Conservation (phyloP, 2,113 vertebrate species). For the Phylloscopus trochiloides region DNA sequence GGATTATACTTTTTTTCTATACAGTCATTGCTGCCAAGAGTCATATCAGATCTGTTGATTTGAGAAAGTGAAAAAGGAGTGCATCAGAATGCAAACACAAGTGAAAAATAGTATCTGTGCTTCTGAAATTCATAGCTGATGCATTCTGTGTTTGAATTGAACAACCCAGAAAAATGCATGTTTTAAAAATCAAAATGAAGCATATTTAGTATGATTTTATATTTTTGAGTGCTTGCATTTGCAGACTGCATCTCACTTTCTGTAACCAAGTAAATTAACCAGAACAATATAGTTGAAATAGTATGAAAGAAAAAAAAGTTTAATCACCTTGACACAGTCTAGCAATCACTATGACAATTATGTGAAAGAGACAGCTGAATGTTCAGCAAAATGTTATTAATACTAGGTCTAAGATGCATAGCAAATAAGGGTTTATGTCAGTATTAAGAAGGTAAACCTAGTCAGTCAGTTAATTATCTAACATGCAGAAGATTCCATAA, state of each 20-base stretch:
- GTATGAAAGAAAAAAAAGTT: not conserved
- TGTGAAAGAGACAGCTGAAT: not conserved
- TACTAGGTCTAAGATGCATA: not conserved
- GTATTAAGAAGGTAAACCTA: not conserved
- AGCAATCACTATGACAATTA: not conserved
- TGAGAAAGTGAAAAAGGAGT: not conserved
- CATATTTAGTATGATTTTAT: not conserved
- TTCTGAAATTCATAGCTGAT: not conserved
- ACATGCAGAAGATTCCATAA: not conserved
- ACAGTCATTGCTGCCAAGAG: not conserved
- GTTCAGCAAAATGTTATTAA: not conserved
- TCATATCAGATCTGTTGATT: not conserved
- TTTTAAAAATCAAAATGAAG: not conserved
- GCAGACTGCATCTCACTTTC: not conserved
- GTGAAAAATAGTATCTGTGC: not conserved
- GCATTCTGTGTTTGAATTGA: not conserved
- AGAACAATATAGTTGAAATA: not conserved
- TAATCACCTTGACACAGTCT: not conserved
- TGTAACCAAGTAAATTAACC: not conserved
- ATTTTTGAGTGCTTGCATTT: not conserved
- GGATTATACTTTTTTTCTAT: not conserved
- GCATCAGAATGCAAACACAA: not conserved
- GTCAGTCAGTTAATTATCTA: not conserved
- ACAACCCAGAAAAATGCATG: not conserved
- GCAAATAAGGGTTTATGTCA: not conserved